Evolutionary conservation across 2,113 vertebrate genomes (phyloP), one percentile per base, ranked within the genome.

Genomic region (Phylloscopus whistleri): DNA sequence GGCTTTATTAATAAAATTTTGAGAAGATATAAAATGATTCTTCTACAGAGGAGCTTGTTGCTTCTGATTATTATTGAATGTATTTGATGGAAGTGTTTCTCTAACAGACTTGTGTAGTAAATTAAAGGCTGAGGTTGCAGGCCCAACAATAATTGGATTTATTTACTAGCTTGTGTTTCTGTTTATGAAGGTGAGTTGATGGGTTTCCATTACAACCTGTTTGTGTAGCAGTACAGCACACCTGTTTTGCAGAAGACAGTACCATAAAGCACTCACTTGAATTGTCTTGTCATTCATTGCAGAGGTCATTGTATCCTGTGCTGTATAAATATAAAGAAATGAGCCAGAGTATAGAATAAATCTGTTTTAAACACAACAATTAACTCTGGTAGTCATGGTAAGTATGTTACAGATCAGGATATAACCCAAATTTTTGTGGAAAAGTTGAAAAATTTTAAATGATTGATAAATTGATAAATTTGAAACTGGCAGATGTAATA

Each of bases 131-230:
- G 77, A 78, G 52, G 66, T 89, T 90, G 52, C 69, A 94, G 64
- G 9, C 33, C 76, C 46, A 68, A 46, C 18, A 93, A 37, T 87
- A 95, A 96, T 79, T 93, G 68, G 72, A 93, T 89, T 90, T 79
- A 93, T 95, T 96, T 92, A 93, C 69, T 90, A 58, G 60, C 66
- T 78, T 62, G 64, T 79, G 83, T 66, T 95, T 87, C 84, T 76
- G 16, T 75, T 96, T 94, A 78, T 73, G 95, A 92, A 92, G 37
- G 60, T 96, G 93, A 95, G 86, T 7, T 8, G 7, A 96, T 72
- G 52, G 48, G 80, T 92, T 95, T 92, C 92, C 80, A 92, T 95
- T 97, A 69, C 79, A 90, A 80, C 53, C 39, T 87, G 76, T 87
- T 95, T 90, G 73, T 84, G 37, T 87, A 93, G 83, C 92, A 89